phyloP scores from a whole-genome alignment of 2,113 vertebrate species.

The Origma solitaria region DNA sequence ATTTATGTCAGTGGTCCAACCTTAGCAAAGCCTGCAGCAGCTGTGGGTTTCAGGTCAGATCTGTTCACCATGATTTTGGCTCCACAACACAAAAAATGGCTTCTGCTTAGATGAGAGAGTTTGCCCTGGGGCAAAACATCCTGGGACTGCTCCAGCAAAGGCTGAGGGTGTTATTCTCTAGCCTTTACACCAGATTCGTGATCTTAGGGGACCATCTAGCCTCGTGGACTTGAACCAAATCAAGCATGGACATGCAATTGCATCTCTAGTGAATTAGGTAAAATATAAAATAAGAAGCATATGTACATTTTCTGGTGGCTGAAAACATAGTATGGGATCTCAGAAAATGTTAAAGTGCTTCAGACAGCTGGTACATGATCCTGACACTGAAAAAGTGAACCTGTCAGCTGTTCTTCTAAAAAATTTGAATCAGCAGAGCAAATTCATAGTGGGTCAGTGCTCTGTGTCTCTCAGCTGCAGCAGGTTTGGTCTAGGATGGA shows the following conservation, averaged over 20 bases:
- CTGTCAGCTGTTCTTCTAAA: neutral
- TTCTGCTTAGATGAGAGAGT: neutral
- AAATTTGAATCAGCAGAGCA: neutral
- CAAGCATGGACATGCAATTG: neutral
- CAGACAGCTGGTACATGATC: neutral
- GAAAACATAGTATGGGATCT: neutral
- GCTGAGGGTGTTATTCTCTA: neutral
- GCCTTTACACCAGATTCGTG: neutral
- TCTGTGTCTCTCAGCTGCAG: slow-evolving; percentile 8
- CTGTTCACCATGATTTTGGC: neutral
- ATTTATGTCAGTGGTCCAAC: neutral
- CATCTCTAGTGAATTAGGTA: neutral
- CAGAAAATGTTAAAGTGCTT: neutral
- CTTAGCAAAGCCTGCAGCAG: neutral
- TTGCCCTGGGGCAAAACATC: neutral
- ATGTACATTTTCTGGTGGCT: neutral
- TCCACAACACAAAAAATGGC: neutral
- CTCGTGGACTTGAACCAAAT: neutral
- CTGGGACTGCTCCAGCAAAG: neutral
- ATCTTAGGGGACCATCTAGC: neutral
- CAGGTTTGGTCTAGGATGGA: neutral
- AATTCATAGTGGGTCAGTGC: neutral
- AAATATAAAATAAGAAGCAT: neutral
- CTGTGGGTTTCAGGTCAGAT: neutral
- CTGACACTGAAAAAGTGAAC: neutral